Conservation (phyloP, 2,113 vertebrate genomes). For the Scolopax mira region DNA sequence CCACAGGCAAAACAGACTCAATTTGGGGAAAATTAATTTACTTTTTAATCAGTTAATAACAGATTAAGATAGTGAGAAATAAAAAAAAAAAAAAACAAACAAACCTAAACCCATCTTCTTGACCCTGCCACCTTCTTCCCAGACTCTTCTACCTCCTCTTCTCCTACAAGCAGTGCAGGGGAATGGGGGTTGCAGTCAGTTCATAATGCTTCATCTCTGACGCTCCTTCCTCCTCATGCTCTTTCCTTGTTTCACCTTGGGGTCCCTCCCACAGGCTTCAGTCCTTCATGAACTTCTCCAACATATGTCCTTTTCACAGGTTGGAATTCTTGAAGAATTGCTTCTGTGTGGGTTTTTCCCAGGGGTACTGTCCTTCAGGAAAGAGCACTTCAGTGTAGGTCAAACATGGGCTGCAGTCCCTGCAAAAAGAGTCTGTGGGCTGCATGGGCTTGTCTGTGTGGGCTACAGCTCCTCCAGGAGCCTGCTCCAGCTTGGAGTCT, state of each 20-base stretch:
- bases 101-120: not conserved
- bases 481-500: not conserved
- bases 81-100: no score
- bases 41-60: not conserved
- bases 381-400: not conserved
- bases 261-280: not conserved
- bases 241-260: not conserved
- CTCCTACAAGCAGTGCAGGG: not conserved
- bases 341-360: not conserved
- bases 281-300: not conserved
- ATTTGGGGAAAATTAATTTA: not conserved
- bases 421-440: not conserved
- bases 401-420: not conserved
- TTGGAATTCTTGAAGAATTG: not conserved
- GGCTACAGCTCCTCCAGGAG: not conserved
- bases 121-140: not conserved
- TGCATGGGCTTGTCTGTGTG: rapidly evolving
- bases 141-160: not conserved
- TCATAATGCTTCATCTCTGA: not conserved
- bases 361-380: not conserved
- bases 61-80: not conserved
- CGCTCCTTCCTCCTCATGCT: not conserved
- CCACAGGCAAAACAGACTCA: not conserved
- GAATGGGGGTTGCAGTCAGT: not conserved
- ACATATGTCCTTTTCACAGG: not conserved